phyloP scores from a whole-genome alignment of 2,113 vertebrate genomes.

The Cavia aperea region DNA sequence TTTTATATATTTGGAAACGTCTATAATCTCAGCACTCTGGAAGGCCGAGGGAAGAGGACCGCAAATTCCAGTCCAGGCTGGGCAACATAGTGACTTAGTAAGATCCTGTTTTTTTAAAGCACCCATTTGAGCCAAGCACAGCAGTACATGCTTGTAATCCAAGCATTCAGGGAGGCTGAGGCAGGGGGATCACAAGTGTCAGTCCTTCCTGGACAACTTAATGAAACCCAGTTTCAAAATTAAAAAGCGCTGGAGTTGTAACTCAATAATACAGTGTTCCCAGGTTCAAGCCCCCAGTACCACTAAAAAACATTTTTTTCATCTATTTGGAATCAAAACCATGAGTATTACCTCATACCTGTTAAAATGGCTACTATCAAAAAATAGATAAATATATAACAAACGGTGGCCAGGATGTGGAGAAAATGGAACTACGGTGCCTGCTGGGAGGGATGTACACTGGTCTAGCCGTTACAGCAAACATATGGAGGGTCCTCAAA shows the following conservation, averaged over 20 bases:
- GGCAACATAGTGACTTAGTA: neutral
- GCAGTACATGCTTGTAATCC: neutral
- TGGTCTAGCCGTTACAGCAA: neutral
- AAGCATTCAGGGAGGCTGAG: neutral
- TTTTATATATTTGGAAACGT: neutral
- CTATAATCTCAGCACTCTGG: neutral
- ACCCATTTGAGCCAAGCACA: neutral
- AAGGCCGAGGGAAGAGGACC: neutral
- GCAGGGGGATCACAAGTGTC: neutral
- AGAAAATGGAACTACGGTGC: neutral
- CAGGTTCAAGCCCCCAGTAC: neutral
- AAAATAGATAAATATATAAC: neutral
- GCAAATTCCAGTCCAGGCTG: neutral
- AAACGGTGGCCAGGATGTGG: neutral
- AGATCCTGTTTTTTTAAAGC: neutral
- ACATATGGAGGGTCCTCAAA: too few species aligned
- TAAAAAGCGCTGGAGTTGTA: neutral
- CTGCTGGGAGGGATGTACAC: neutral
- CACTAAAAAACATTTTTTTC: neutral
- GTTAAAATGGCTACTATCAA: neutral
- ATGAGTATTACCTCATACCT: neutral
- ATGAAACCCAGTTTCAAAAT: neutral
- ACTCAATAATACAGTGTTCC: neutral
- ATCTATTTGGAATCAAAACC: neutral
- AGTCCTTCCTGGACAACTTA: neutral